phyloP scores from a whole-genome alignment of 1,140 invertebrate genomes.

The Neuroterus valhalla region DNA sequence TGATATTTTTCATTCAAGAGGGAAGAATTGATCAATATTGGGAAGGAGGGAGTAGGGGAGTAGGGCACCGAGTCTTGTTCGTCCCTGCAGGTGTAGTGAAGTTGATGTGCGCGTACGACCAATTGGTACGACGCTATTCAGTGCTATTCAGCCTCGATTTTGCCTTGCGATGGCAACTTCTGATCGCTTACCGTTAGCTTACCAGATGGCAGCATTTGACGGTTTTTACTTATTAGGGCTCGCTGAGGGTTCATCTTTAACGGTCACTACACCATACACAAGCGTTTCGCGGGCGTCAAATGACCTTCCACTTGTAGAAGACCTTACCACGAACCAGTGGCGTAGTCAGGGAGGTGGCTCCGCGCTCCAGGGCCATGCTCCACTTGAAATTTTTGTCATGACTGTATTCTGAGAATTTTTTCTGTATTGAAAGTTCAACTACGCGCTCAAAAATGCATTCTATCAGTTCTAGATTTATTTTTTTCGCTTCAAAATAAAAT shows the following conservation, averaged over 20 bases:
- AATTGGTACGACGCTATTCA: too few relatives aligned
- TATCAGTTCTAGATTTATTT: too few relatives aligned
- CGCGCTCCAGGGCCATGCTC: too few relatives aligned
- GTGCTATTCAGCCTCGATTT: not conserved
- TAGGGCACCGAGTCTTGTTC: not conserved
- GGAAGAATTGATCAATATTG: not conserved
- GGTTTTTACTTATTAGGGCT: not conserved
- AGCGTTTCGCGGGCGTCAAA: too few relatives aligned
- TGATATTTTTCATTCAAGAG: not conserved
- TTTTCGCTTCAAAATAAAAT: too few relatives aligned
- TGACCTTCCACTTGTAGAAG: too few relatives aligned
- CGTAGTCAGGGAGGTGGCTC: too few relatives aligned
- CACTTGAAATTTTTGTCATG: too few relatives aligned
- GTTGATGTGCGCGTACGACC: slow-evolving; percentile 6
- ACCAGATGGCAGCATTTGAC: slow-evolving; percentile 2
- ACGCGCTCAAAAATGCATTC: too few relatives aligned
- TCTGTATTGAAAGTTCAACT: too few relatives aligned
- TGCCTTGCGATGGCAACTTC: not conserved
- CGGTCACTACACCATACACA: not conserved
- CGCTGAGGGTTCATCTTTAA: not conserved
- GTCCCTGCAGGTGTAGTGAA: slow-evolving; percentile 5
- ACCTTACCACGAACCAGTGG: too few relatives aligned
- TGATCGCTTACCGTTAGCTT: not conserved
- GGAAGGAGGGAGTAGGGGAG: not conserved
- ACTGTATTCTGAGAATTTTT: too few relatives aligned